Evolutionary conservation across 2,888 invertebrate species (phyloP), one percentile per base, ranked within the genome.

Genomic region (Drosophila gaucha): DNA sequence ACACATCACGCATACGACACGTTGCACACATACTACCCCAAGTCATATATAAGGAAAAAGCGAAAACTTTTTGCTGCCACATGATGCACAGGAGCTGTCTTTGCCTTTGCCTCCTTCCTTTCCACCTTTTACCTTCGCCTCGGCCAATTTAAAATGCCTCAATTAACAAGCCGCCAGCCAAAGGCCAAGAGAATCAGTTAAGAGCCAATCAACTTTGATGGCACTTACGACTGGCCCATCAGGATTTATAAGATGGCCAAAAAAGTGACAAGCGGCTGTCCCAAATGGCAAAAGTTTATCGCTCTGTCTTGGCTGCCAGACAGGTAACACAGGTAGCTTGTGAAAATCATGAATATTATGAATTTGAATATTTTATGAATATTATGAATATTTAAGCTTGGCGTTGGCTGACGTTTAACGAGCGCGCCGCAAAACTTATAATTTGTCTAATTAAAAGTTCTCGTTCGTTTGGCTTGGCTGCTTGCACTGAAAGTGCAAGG

Each of bases 401-500:
- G n/a, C 50, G 46, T 50, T 16, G 43, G 62, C 57, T 67, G 39
- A 58, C 64, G 62, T 62, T 80, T 54, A 85, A 74, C 49, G 59
- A 49, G 50, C 64, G 72, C 65, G 52, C 49, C 47, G 26, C 52
- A 44, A 62, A 85, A 79, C 58, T 79, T 72, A 65, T 84, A 87
- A 84, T 85, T 79, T 78, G 68, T 67, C 75, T 78, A 79, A 87
- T 84, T 84, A 85, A 87, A 84, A 84, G 71, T 85, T 84, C 49
- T 59, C 56, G 62, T 67, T 69, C 58, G 59, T 62, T 59, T 56
- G 63, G 55, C 49, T 35, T 54, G 47, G 41, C 44, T 26, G 39
- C 57, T n/a, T n/a, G n/a, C n/a, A n/a, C n/a, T 18, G 5, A 38
- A 46, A 49, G 8, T 46, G 52, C 41, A 33, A 18, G 20, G 26